Conservation (phyloP, 2,797 vertebrate species). For the Pteropus rufus region DNA sequence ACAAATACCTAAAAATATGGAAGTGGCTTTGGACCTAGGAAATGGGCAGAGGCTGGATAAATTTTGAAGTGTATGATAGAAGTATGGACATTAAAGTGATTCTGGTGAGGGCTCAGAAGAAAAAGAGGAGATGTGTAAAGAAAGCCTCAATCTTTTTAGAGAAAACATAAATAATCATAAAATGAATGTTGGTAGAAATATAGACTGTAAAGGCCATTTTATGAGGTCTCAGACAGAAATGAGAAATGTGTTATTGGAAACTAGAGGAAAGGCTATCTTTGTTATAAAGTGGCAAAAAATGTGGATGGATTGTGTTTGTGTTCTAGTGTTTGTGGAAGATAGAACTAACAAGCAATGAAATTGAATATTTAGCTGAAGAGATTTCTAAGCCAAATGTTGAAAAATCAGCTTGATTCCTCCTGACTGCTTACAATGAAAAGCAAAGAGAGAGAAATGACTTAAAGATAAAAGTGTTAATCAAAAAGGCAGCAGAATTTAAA, state of each 20-base stretch:
- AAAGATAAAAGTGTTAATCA: not conserved
- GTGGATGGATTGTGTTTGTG: not conserved
- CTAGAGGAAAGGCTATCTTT: not conserved
- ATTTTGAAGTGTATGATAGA: not conserved
- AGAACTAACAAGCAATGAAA: not conserved
- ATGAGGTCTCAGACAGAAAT: not conserved
- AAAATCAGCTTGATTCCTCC: not conserved
- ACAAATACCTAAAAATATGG: not conserved
- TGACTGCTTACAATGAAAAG: not conserved
- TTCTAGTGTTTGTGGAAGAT: not conserved
- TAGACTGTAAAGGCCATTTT: not conserved
- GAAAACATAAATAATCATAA: not conserved
- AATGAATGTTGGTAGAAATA: not conserved
- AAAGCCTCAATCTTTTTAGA: not conserved
- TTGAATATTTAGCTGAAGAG: not conserved
- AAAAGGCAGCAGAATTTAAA: not conserved
- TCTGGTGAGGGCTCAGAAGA: not conserved
- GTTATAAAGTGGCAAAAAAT: not conserved
- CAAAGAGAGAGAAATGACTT: not conserved
- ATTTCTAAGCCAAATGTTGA: not conserved
- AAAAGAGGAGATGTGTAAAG: not conserved
- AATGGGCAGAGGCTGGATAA: not conserved
- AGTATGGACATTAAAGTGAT: not conserved
- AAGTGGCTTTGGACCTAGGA: not conserved
- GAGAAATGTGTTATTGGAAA: not conserved